A percentile compares a stretch with the other conserved stretches of the same genome.
Evolutionary conservation across 2,888 invertebrate genomes (phyloP).

Genomic region (Ennomos quercinarius): DNA sequence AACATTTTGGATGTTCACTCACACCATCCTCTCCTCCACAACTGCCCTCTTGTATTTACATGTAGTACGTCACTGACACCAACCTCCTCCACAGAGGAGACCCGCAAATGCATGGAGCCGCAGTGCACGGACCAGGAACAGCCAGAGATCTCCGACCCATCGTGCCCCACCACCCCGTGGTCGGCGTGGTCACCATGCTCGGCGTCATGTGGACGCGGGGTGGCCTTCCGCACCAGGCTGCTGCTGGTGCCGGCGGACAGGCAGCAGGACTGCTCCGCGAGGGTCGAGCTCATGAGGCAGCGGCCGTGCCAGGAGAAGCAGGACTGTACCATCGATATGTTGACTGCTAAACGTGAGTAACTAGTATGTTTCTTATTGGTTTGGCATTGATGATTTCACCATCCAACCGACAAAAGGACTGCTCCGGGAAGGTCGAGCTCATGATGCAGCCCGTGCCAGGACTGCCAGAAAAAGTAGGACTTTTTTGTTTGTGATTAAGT

Average conservation of each 20-base stretch:
- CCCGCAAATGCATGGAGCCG: constrained; percentile 91
- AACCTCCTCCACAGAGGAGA: constrained; percentile 87
- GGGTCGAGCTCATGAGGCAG: constrained; percentile 91
- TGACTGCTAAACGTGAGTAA: constrained; percentile 90
- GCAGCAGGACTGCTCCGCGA: constrained; percentile 87
- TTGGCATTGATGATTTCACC: too few species aligned
- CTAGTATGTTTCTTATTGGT: too few species aligned
- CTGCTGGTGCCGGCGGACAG: constrained; percentile 87
- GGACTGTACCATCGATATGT: constrained; percentile 90
- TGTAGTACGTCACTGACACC: too few species aligned
- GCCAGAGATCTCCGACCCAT: constrained; percentile 82
- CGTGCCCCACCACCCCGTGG: constrained; percentile 94
- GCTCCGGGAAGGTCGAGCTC: constrained; percentile 88
- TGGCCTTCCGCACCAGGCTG: constrained; percentile 89
- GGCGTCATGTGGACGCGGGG: constrained; percentile 94
- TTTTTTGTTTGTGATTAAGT: too few species aligned
- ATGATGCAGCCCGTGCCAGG: constrained; percentile 91
- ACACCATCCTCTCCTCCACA: too few species aligned
- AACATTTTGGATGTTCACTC: too few species aligned
- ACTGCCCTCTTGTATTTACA: too few species aligned
- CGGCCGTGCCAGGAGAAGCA: constrained; percentile 88
- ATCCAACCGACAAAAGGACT: too few species aligned
- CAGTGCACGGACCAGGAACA: constrained; percentile 85
- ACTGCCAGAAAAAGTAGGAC: too few species aligned
- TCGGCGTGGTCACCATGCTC: constrained; percentile 97